Conservation (phyloP, 2,113 vertebrate species). For the Candoia aspera region DNA sequence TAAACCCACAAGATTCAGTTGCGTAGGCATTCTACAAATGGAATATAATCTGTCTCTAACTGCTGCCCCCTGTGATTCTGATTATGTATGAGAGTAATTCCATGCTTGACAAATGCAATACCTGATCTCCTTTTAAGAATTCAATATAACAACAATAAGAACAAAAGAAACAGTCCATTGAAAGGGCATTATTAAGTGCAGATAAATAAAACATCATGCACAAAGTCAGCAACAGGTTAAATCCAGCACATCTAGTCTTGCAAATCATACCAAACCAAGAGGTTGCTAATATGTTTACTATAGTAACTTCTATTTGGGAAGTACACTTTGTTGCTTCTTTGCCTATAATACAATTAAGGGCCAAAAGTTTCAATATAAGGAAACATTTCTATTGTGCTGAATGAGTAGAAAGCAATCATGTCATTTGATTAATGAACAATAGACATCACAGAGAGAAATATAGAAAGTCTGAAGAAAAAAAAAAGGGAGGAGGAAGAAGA, state of each 20-base stretch:
- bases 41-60: not conserved
- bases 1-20: not conserved
- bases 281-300: not conserved
- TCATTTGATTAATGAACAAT: not conserved
- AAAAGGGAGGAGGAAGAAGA: not conserved
- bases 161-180: not conserved
- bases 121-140: not conserved
- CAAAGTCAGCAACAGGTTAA: not conserved
- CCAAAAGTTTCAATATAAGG: not conserved
- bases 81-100: not conserved
- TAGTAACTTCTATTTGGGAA: not conserved
- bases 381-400: not conserved
- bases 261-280: not conserved
- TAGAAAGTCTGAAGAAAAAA: too few species aligned
- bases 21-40: not conserved
- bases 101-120: constrained; percentile 6
- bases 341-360: not conserved
- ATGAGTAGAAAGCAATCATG: not conserved
- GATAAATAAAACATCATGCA: not conserved
- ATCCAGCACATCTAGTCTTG: not conserved
- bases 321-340: not conserved
- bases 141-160: not conserved
- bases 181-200: constrained; percentile 12
- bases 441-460: not conserved
- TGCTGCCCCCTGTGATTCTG: not conserved